A percentile compares a stretch with the other conserved stretches of the same genome.
phyloP scores from a whole-genome alignment of 2,888 invertebrate species.

The Chrysomela aeneicollis region DNA sequence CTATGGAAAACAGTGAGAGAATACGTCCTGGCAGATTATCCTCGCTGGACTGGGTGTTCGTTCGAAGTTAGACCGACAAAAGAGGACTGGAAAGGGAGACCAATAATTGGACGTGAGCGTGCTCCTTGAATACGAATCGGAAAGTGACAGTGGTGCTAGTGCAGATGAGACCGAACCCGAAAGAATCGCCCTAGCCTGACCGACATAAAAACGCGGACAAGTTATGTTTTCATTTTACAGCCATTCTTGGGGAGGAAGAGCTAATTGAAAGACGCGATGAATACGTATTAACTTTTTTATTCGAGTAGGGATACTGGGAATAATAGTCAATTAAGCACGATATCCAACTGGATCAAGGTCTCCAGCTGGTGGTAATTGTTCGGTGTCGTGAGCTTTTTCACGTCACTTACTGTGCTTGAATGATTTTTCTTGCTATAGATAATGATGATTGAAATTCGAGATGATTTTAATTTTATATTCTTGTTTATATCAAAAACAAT shows the following conservation, averaged over 20 bases:
- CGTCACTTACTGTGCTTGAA: too few species aligned
- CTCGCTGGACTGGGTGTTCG: not conserved
- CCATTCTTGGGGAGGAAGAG: constrained; percentile 33
- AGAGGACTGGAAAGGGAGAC: constrained; percentile 42
- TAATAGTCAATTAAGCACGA: too few species aligned
- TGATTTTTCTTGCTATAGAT: too few species aligned
- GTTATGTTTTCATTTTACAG: constrained; percentile 34
- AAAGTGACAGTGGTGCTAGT: constrained; percentile 34
- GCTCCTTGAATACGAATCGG: constrained; percentile 42
- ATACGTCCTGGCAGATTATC: not conserved
- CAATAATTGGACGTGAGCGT: constrained; percentile 43
- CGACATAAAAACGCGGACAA: constrained; percentile 28
- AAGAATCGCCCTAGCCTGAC: constrained; percentile 43
- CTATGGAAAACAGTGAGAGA: too few species aligned
- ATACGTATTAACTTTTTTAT: constrained; percentile 40
- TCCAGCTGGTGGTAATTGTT: too few species aligned
- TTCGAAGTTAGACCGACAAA: constrained; percentile 20
- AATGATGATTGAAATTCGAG: too few species aligned
- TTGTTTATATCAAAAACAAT: too few species aligned
- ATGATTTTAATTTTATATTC: too few species aligned
- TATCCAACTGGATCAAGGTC: too few species aligned
- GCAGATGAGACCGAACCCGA: constrained; percentile 41
- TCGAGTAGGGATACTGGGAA: constrained; percentile 11
- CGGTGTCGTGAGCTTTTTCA: too few species aligned
- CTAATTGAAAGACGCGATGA: constrained; percentile 37